A percentile compares a stretch with the other conserved stretches of the same genome.
Evolutionary conservation across 2,113 vertebrate species (phyloP).

Genomic region (Arizona elegans): DNA sequence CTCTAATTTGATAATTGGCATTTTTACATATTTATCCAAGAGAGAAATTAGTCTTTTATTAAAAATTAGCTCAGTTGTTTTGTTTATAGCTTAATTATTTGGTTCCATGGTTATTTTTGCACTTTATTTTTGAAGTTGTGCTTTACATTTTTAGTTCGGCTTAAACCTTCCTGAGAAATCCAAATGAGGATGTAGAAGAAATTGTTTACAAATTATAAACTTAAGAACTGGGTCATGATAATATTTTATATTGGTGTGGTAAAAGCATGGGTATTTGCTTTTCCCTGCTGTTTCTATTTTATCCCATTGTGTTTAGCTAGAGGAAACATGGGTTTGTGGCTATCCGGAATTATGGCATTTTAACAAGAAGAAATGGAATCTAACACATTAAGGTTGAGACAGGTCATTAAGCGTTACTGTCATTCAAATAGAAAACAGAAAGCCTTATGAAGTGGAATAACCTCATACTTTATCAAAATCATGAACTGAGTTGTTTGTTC

Average conservation of each 20-base stretch:
- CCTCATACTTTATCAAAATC: not conserved
- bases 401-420: not conserved
- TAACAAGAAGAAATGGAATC: not conserved
- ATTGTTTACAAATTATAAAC: not conserved
- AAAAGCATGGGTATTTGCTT: not conserved
- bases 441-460: slow-evolving; percentile 14
- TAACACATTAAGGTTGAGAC: not conserved
- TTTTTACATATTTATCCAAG: not conserved
- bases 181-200: not conserved
- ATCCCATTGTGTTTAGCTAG: not conserved
- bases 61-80: not conserved
- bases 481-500: not conserved
- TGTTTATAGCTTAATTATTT: not conserved
- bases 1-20: not conserved
- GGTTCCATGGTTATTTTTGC: not conserved
- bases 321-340: not conserved
- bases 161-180: not conserved
- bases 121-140: not conserved
- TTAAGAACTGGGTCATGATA: not conserved
- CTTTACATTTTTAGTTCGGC: not conserved
- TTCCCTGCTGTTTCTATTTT: slow-evolving; percentile 17
- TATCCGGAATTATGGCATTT: not conserved
- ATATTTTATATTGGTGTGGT: not conserved
- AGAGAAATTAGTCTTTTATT: not conserved
- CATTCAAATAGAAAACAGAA: slow-evolving; percentile 6